Percentiles rank a stretch among this genome's conserved stretches.
Evolutionary conservation across 2,113 vertebrate genomes (phyloP).

Genomic region (Ramphastos sulfuratus): DNA sequence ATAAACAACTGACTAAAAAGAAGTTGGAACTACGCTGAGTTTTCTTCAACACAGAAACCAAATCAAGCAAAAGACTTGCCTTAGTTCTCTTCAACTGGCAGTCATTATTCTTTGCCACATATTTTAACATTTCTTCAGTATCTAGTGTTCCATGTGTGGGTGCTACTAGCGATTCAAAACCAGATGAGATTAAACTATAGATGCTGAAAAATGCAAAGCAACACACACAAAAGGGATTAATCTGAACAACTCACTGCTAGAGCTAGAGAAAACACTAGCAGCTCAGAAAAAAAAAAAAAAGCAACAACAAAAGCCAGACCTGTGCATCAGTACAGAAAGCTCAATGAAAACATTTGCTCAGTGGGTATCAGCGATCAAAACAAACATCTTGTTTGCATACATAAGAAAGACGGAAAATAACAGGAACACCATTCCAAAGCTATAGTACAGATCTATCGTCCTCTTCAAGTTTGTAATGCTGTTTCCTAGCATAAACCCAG

Average conservation of each 20-base stretch:
- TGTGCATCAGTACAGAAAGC: background rate
- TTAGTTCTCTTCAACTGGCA: background rate
- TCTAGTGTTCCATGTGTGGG: background rate
- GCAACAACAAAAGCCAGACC: background rate
- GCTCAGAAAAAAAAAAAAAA: background rate
- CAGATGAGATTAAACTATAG: background rate
- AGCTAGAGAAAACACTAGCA: background rate
- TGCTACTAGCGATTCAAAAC: background rate
- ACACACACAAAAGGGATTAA: background rate
- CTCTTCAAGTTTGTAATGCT: background rate
- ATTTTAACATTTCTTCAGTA: background rate
- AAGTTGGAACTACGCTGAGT: background rate
- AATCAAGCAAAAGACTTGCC: background rate
- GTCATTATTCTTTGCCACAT: background rate
- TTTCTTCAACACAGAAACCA: background rate
- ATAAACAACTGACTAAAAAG: background rate
- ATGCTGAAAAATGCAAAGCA: background rate
- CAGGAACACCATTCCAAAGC: conserved; percentile 12
- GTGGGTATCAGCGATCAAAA: background rate
- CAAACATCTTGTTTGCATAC: conserved; percentile 16
- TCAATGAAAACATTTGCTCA: background rate
- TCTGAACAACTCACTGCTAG: background rate
- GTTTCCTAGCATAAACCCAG: background rate
- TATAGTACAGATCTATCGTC: background rate
- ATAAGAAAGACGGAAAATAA: background rate